These are phyloP conservation scores for Sesia apiformis DNA, from an alignment of 2,888 invertebrate species.

Conservation along the genomic window DNA sequence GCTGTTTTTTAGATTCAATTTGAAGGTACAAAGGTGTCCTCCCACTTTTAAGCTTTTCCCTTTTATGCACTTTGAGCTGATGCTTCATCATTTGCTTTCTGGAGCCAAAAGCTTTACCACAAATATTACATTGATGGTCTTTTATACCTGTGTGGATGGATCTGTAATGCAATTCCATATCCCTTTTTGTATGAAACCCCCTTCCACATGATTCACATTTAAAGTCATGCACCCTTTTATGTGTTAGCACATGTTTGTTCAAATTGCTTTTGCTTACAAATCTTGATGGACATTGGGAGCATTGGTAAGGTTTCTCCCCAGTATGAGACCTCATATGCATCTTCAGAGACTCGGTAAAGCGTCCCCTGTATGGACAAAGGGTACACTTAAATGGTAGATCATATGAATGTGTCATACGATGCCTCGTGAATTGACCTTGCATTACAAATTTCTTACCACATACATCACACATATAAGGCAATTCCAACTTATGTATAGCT, in stretches of 20 bases:
- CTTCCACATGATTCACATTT: conserved; percentile 49
- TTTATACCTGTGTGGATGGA: conserved; percentile 55
- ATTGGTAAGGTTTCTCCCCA: conserved; percentile 58
- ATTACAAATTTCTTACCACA: conserved; percentile 52
- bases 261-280: conserved; percentile 60
- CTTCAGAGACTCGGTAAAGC: conserved; percentile 50
- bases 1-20: conserved; percentile 33
- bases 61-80: conserved; percentile 54
- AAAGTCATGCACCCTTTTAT: conserved; percentile 39
- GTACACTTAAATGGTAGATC: conserved; percentile 50
- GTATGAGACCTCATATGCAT: conserved; percentile 63
- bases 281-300: conserved; percentile 43
- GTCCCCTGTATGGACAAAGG: conserved; percentile 53
- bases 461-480: conserved; percentile 49
- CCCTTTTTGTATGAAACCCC: conserved; percentile 47
- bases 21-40: conserved; percentile 53
- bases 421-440: conserved; percentile 41
- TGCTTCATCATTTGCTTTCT: conserved; percentile 65
- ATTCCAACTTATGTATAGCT: conserved; percentile 29
- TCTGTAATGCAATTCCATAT: conserved; percentile 50
- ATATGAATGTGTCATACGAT: conserved; percentile 50
- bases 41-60: conserved; percentile 48
- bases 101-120: conserved; percentile 58
- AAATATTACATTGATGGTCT: conserved; percentile 51
- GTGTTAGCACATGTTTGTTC: conserved; percentile 48